phyloP scores from a whole-genome alignment of 2,888 invertebrate genomes.

The Eledone cirrhosa region DNA sequence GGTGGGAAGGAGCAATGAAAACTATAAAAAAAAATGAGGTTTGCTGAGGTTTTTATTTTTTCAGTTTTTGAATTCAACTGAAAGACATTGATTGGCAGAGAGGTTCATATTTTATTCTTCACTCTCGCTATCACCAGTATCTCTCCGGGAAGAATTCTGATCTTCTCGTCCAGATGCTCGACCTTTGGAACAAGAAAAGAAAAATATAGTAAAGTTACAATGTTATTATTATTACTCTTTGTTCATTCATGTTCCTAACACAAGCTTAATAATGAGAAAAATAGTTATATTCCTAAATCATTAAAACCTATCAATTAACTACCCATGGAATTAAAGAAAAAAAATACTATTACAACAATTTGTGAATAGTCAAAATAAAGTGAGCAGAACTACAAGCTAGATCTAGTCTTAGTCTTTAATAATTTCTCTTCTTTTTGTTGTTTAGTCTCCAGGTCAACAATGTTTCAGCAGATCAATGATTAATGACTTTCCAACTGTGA shows the following conservation, averaged over 20 bases:
- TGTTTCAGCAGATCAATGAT: no score
- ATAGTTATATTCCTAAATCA: no score
- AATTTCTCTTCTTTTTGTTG: no score
- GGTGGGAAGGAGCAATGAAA: neutral
- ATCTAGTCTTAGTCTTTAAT: no score
- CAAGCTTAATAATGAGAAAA: no score
- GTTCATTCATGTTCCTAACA: no score
- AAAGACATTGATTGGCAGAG: neutral
- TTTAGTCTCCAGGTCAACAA: no score
- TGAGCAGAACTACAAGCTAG: neutral
- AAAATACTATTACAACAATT: no score
- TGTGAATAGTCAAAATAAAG: neutral
- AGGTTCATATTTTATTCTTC: neutral
- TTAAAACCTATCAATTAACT: no score
- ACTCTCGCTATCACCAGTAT: conserved; percentile 31
- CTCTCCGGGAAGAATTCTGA: conserved; percentile 19
- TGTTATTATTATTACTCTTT: no score
- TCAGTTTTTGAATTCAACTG: neutral
- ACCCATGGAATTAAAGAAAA: no score
- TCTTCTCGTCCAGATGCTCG: conserved; percentile 35
- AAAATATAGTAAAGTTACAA: neutral
- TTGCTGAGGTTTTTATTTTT: neutral
- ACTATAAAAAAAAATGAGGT: neutral
- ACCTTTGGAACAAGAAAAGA: conserved; percentile 29
- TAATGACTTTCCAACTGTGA: no score